phyloP scores from a whole-genome alignment of 2,888 invertebrate genomes.

The Pammene fasciana region DNA sequence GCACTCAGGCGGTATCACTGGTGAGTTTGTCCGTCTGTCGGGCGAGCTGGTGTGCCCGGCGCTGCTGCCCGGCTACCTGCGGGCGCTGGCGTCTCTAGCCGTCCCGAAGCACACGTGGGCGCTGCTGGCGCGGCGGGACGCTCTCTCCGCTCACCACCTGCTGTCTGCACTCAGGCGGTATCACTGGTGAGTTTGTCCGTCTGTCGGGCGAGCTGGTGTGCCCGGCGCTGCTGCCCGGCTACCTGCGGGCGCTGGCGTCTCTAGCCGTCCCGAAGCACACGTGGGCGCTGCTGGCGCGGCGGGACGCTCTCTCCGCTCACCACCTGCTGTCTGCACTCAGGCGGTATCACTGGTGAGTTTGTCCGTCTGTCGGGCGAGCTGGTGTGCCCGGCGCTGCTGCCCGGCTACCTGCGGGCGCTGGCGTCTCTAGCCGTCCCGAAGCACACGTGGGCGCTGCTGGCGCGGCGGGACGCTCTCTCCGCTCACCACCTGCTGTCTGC shows the following conservation, averaged over 20 bases:
- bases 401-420: slow-evolving; percentile 94
- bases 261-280: slow-evolving; percentile 90
- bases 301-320: slow-evolving; percentile 71
- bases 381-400: slow-evolving; percentile 91
- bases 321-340: slow-evolving; percentile 85
- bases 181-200: slow-evolving; percentile 89
- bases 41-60: slow-evolving; percentile 85
- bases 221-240: slow-evolving; percentile 92
- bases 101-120: slow-evolving; percentile 89
- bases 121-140: slow-evolving; percentile 69
- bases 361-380: slow-evolving; percentile 94
- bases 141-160: slow-evolving; percentile 70
- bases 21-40: slow-evolving; percentile 90
- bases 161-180: slow-evolving; percentile 87
- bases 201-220: slow-evolving; percentile 94
- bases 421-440: slow-evolving; percentile 90
- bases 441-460: slow-evolving; percentile 86
- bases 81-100: slow-evolving; percentile 92
- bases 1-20: slow-evolving; percentile 89
- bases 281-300: slow-evolving; percentile 81
- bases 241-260: slow-evolving; percentile 93
- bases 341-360: slow-evolving; percentile 86
- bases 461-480: slow-evolving; percentile 68
- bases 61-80: slow-evolving; percentile 92
- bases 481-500: slow-evolving; percentile 81